Base-by-base conservation (phyloP, 1,140 invertebrate genomes). In the Polypedilum pembai region DNA sequence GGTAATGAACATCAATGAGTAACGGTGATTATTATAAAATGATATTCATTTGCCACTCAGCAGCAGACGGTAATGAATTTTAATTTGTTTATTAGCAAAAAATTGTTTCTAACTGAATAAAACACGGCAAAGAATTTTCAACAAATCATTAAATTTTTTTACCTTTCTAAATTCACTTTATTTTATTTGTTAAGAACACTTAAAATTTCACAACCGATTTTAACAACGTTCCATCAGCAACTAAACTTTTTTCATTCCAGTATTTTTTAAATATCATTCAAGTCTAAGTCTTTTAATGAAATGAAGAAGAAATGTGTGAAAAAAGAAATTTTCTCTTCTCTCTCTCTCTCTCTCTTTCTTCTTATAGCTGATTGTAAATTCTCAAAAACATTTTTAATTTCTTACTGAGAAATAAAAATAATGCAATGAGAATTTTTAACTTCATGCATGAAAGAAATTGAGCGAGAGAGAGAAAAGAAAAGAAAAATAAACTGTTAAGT, bases 271-370 rank as follows among this genome's bases (percentile, higher is more conserved):
- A 69, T 69, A 69, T 69, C 65, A 69, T 17, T 18, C 18, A 69
- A n/a, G 20, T 18, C 15, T 17, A 56, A 1, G 8, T 15, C 10
- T 56, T n/a, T 15, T 15, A 56, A 69, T 69, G 20, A 69, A 69
- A 20, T 69, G 65, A 69, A 69, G 65, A 69, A 69, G 65, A 69
- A 69, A 69, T 69, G 65, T 69, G 65, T 69, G 65, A 69, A 69
- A 69, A 69, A 69, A 69, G 65, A 69, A 69, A 69, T 69, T 69
- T 69, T 69, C 18, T 56, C n/a, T 12, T 56, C n/a, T 56, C 45
- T 56, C 45, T 56, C 8, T 4, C 45, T 15, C 12, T 56, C 12
- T n/a, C 15, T 56, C 1, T 4, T 56, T 56, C 45, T 56, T 56
- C 12, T 56, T n/a, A n/a, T n/a, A 56, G 12, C 4, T 4, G 12